Base-by-base conservation (phyloP, 1,140 invertebrate genomes). In the Panagrolaimus sp. region DNA sequence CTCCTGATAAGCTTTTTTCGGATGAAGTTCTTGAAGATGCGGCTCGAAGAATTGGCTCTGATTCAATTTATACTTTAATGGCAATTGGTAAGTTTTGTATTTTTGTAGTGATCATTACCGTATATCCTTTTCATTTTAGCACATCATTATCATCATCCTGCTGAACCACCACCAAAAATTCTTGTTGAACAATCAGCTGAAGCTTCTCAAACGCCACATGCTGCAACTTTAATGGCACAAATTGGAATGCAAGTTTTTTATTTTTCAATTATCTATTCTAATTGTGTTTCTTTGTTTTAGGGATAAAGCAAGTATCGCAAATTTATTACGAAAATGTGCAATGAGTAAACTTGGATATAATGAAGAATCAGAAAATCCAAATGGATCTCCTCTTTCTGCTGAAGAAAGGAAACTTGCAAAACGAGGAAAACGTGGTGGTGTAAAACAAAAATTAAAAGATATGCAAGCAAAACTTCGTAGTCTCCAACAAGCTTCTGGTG, bases 21-120 rank as follows among this genome's bases (percentile, higher is more conserved):
- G 52, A 58, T n/a, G 52, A 58, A 58, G 52, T 58, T 2, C 52
- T 58, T 2, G 52, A 58, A 21, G 52, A 58, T 58, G 52, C 52
- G 4, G 52, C 21, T 4, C 21, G 28, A 1, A 12, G 52, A 21
- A 28, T 58, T n/a, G 52, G 52, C n/a, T 21, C 21, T 28, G 52
- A 58, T 14, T 26, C 28, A 28, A 58, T 58, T 26, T 21, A 26
- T 28, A 58, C 52, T 24, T 58, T 58, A 26, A 58, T 28, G 14
- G 52, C 52, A 28, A 58, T 58, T 21, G 32, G 32, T 38, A 38
- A 38, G 2, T 38, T 38, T 38, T 38, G 7, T 4, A 38, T 4
- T 7, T 4, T 7, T 38, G 2, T 38, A 4, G 2, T 38, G 7
- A 38, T 38, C 7, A 38, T 7, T 38, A 38, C 32, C 2, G 32